These are phyloP conservation scores for Thymelicus acteon DNA, from an alignment of 2,888 invertebrate species.

Conservation along the genomic window DNA sequence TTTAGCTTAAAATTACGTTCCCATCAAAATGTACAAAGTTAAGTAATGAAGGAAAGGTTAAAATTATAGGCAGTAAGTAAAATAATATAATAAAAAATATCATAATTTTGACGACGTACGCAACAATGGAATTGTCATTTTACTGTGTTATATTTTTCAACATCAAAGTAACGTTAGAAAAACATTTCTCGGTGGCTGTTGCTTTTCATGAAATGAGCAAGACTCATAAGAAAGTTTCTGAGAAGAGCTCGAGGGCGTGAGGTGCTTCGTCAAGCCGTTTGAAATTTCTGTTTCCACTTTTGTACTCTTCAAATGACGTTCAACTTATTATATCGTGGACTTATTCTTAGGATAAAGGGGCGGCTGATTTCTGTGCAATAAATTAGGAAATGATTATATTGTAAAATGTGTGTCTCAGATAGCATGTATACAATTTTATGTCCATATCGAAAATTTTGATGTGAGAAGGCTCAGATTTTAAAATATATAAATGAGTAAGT, in stretches of 20 bases:
- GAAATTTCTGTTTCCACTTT: conserved; percentile 44
- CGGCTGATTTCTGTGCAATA: neutral
- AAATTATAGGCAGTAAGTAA: neutral
- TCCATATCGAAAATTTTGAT: no score
- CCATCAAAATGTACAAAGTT: no score
- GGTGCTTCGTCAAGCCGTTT: conserved; percentile 47
- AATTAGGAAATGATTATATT: neutral
- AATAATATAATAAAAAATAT: neutral
- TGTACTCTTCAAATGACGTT: conserved; percentile 32
- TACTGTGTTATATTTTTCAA: neutral
- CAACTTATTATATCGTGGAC: neutral
- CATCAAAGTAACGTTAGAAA: conserved; percentile 17
- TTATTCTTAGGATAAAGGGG: neutral
- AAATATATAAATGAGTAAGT: no score
- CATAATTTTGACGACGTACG: neutral
- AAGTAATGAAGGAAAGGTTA: no score
- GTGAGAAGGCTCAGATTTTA: no score
- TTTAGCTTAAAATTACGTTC: no score
- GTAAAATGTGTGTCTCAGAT: no score
- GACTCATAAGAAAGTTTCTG: conserved; percentile 43
- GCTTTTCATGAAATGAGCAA: conserved; percentile 36
- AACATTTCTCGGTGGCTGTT: conserved; percentile 23
- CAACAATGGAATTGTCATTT: neutral
- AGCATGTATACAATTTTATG: no score
- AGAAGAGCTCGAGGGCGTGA: conserved; percentile 43